A percentile compares a stretch with the other conserved stretches of the same genome.
These are phyloP conservation scores for Todiramphus chloris DNA, from an alignment of 2,113 vertebrate genomes.

Conservation along the genomic window DNA sequence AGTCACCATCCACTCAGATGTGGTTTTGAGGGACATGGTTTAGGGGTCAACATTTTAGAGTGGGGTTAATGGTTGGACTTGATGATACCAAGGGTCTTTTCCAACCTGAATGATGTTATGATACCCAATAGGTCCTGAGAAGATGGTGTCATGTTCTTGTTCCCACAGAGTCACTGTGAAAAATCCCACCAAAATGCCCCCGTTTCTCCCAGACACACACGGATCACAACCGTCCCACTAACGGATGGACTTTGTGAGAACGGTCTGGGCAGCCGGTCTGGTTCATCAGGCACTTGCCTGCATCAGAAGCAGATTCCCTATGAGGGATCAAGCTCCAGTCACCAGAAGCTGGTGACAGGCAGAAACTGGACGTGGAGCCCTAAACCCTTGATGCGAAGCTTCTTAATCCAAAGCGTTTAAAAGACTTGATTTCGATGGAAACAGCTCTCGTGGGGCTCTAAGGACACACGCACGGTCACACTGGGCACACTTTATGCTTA, in stretches of 20 bases:
- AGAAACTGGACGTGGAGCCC: not conserved
- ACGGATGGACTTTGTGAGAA: not conserved
- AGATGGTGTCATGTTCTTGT: not conserved
- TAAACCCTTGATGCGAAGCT: not conserved
- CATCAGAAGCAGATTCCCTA: not conserved
- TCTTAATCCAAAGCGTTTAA: not conserved
- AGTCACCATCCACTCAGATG: too few relatives aligned
- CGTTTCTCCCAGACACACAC: not conserved
- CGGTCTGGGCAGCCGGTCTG: rapidly evolving
- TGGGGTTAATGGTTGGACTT: too few relatives aligned
- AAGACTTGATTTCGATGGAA: not conserved
- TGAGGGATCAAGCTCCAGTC: not conserved
- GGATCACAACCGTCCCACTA: not conserved
- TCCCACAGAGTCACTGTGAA: not conserved
- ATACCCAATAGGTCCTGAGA: rapidly evolving
- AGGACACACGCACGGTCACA: not conserved
- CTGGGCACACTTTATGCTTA: not conserved
- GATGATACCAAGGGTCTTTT: too few relatives aligned
- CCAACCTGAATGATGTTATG: too few relatives aligned
- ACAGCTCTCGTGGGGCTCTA: not conserved
- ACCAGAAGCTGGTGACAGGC: not conserved
- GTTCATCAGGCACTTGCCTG: not conserved
- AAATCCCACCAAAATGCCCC: not conserved
- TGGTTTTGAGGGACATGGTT: too few relatives aligned
- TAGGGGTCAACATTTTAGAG: too few relatives aligned